Percentiles rank a stretch among this genome's conserved stretches.
These are phyloP conservation scores for Australoheros facetus DNA, from an alignment of 2,797 vertebrate genomes.

Conservation along the genomic window DNA sequence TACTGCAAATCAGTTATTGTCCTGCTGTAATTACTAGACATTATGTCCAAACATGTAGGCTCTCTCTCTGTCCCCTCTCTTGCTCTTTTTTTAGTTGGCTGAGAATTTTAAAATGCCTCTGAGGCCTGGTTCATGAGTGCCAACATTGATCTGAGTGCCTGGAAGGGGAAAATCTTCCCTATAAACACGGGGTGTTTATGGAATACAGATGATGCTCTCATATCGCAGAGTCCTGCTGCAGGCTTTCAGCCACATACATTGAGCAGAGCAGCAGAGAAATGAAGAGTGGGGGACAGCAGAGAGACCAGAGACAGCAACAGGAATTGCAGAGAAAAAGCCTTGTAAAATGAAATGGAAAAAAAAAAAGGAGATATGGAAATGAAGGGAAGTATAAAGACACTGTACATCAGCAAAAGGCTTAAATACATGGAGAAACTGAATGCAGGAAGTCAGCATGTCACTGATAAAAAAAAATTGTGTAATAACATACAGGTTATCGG, in stretches of 20 bases:
- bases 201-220: slow-evolving; percentile 77
- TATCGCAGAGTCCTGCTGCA: slow-evolving; percentile 54
- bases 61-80: background rate
- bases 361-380: slow-evolving; percentile 48
- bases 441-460: background rate
- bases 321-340: slow-evolving; percentile 30
- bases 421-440: background rate
- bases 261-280: slow-evolving; percentile 53
- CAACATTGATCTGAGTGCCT: slow-evolving; percentile 76
- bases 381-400: slow-evolving; percentile 27
- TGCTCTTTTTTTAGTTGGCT: slow-evolving; percentile 21
- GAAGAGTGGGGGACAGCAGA: slow-evolving; percentile 29
- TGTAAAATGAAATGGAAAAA: slow-evolving; percentile 47
- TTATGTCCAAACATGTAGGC: slow-evolving; percentile 17
- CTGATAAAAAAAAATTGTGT: background rate
- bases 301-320: slow-evolving; percentile 21
- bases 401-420: background rate
- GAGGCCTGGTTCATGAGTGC: slow-evolving; percentile 70
- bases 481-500: slow-evolving; percentile 77
- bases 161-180: slow-evolving; percentile 70
- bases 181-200: slow-evolving; percentile 75
- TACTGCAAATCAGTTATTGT: background rate
- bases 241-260: slow-evolving; percentile 58
- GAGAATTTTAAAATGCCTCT: slow-evolving; percentile 62
- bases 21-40: slow-evolving; percentile 11